Base-by-base conservation (phyloP, 2,113 vertebrate genomes). In the Neolamprologus falcicula region DNA sequence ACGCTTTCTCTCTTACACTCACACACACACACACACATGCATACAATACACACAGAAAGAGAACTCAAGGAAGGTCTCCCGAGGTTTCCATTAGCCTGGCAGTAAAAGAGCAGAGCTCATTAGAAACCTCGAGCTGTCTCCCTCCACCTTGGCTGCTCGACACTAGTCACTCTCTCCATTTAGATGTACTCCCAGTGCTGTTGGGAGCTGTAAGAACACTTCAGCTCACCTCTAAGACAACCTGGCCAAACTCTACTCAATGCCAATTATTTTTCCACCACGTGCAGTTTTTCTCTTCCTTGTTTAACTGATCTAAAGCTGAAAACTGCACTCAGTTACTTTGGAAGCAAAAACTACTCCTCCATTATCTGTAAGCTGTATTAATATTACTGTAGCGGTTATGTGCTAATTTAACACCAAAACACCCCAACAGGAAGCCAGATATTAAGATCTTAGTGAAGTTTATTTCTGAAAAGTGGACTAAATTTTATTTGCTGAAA, bases 71-170 rank as follows among this genome's bases (percentile, higher is more conserved):
- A 47, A 85, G 86, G 92, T 92, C 94, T 94, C 95, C 93, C 5
- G 91, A 95, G 95, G 93, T 95, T 96, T 95, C 93, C 94, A 95
- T 96, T 94, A 96, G 95, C 92, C 93, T 87, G 93, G 93, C 92
- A 90, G 94, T 92, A 95, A 96, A 96, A 96, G 94, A 95, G 95
- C 94, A 95, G 93, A 93, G 93, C 95, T 95, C 94, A 96, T 96
- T 97, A 96, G 93, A 92, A 94, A 88, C 88, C 89, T 86, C 12
- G 92, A 92, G 93, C 92, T 83, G 91, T 92, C 91, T 89, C 92
- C 57, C 63, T 85, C 84, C 86, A 35, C 83, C 86, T 4, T 2
- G 85, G 91, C 89, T 61, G 89, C 86, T 87, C 80, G 79, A 92
- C 93, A 92, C 89, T 47, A 47, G 82, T 94, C 92, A 82, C 93